Conservation (phyloP, 2,888 invertebrate species). For the Unio pictorum region DNA sequence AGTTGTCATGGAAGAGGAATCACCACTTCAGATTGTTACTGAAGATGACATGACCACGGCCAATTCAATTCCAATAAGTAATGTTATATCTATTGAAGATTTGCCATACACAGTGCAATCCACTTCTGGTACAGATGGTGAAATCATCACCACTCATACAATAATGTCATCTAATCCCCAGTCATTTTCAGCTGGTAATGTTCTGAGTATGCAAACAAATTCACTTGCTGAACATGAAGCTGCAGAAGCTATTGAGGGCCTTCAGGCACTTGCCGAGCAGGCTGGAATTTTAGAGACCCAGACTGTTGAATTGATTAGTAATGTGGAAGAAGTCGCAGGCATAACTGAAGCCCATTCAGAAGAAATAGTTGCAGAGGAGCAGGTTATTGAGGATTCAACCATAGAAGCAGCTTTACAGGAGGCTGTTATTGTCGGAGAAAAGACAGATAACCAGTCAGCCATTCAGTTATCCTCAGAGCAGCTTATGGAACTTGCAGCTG, state of each 20-base stretch:
- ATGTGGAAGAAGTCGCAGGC: no score
- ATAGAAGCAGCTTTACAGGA: constrained; percentile 4
- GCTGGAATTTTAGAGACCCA: constrained; percentile 43
- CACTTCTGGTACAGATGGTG: neutral
- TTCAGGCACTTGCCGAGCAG: constrained; percentile 64
- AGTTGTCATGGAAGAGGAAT: constrained; percentile 20
- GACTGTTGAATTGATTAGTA: constrained; percentile 11
- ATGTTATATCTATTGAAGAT: constrained; percentile 56
- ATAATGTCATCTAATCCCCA: no score
- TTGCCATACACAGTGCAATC: constrained; percentile 34
- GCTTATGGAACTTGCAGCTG: constrained; percentile 59
- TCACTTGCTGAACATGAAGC: constrained; percentile 50
- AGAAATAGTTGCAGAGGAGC: neutral
- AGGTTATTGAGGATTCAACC: neutral
- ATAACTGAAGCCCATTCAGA: neutral
- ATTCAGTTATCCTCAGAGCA: constrained; percentile 63
- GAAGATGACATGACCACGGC: constrained; percentile 20
- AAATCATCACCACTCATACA: no score
- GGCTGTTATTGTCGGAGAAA: constrained; percentile 1
- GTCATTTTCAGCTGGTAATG: no score
- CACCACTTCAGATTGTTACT: constrained; percentile 26
- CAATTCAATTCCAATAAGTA: constrained; percentile 33
- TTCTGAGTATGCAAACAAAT: neutral
- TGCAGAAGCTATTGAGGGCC: constrained; percentile 63
- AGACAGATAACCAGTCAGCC: constrained; percentile 10